A percentile compares a stretch with the other conserved stretches of the same genome.
phyloP scores from a whole-genome alignment of 2,113 vertebrate species.

The Noctilio leporinus region DNA sequence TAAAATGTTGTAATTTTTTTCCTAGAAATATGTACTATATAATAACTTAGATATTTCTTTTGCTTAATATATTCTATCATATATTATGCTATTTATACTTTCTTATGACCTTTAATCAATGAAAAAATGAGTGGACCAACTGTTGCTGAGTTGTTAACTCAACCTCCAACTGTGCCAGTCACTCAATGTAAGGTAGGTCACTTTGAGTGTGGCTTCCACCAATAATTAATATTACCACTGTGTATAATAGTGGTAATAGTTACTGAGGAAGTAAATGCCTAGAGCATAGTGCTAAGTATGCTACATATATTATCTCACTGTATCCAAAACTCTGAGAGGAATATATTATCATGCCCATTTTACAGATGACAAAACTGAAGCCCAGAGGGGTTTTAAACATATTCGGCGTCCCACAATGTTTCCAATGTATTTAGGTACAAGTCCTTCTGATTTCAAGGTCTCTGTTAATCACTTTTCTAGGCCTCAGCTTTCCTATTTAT shows the following conservation, averaged over 20 bases:
- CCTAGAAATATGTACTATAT: neutral
- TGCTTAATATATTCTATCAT: neutral
- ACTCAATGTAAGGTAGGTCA: neutral
- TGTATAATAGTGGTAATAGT: too few relatives aligned
- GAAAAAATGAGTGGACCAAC: neutral
- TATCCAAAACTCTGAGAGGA: neutral
- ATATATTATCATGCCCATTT: neutral
- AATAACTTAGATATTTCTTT: neutral
- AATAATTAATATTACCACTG: neutral
- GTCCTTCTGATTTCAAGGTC: neutral
- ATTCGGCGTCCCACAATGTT: neutral
- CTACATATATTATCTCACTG: neutral
- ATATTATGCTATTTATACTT: neutral
- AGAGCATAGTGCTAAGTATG: neutral
- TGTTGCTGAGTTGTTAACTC: neutral
- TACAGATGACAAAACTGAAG: neutral
- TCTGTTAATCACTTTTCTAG: neutral
- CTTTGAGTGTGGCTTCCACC: neutral
- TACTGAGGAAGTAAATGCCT: neutral
- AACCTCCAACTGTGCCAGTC: neutral
- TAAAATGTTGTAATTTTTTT: neutral
- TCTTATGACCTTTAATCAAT: neutral
- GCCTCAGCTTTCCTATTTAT: neutral
- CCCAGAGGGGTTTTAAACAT: neutral
- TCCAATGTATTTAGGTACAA: neutral